These are phyloP conservation scores for Cyanocitta stelleri DNA, from an alignment of 2,113 vertebrate genomes.

Conservation along the genomic window DNA sequence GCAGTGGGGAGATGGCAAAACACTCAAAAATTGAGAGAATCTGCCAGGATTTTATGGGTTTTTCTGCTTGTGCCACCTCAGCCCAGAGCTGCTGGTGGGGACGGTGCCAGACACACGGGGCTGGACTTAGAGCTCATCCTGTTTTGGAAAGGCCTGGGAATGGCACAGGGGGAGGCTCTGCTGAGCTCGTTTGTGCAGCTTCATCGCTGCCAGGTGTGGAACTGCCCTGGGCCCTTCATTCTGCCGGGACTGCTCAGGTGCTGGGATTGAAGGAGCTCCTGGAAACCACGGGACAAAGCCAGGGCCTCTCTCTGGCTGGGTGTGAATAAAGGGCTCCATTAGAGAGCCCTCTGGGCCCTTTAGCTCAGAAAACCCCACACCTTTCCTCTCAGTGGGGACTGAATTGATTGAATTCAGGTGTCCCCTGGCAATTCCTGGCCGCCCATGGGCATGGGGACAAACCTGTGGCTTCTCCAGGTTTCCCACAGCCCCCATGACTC, in stretches of 20 bases:
- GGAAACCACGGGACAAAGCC: not conserved
- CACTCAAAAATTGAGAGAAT: not conserved
- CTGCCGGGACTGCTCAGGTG: not conserved
- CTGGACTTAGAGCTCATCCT: rapidly evolving
- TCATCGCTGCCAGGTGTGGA: not conserved
- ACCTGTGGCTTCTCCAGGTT: not conserved
- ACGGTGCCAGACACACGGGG: not conserved
- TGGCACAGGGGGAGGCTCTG: not conserved
- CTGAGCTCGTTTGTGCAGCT: not conserved
- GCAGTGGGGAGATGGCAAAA: not conserved
- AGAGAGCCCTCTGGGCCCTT: not conserved
- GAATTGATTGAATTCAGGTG: not conserved
- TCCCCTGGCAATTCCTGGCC: not conserved
- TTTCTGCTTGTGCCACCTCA: not conserved
- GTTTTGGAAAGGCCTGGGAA: rapidly evolving
- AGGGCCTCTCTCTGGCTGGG: not conserved
- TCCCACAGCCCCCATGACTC: rapidly evolving
- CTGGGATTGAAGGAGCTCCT: not conserved
- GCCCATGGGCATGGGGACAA: not conserved
- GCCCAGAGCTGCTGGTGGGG: not conserved
- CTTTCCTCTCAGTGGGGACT: too few species aligned
- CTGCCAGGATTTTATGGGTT: not conserved
- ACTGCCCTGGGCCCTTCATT: too few species aligned
- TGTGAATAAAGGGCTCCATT: not conserved
- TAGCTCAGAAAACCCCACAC: not conserved